Evolutionary conservation across 1,140 invertebrate species (phyloP).

Genomic region (Spodoptera frugiperda): DNA sequence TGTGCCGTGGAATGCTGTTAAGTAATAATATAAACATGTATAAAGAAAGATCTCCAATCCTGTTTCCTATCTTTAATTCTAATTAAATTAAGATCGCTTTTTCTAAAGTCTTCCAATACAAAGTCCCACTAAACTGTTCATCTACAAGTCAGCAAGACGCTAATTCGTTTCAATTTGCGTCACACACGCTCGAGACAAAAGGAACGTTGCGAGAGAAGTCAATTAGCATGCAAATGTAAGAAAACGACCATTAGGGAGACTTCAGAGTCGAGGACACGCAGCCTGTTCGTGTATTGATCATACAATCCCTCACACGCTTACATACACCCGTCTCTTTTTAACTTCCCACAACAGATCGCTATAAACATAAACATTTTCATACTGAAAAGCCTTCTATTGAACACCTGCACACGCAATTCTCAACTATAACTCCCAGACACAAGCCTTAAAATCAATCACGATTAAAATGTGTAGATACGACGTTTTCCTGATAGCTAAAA

Average conservation of each 20-base stretch:
- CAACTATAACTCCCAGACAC: constrained; percentile 14
- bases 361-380: constrained; percentile 81
- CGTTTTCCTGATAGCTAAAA: constrained; percentile 48
- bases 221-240: constrained; percentile 86
- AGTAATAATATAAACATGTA: too few species aligned
- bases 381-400: constrained; percentile 60
- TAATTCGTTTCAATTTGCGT: constrained; percentile 74
- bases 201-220: constrained; percentile 70
- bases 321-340: constrained; percentile 84
- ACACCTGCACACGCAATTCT: constrained; percentile 7
- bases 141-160: constrained; percentile 56
- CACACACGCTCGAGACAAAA: constrained; percentile 75
- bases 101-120: not conserved
- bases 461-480: constrained; percentile 41
- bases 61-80: too few species aligned
- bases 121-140: constrained; percentile 52
- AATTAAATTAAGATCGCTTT: not conserved
- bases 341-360: constrained; percentile 82
- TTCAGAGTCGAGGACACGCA: constrained; percentile 62
- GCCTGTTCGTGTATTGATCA: constrained; percentile 78
- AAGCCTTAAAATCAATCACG: constrained; percentile 33
- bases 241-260: constrained; percentile 82
- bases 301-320: constrained; percentile 79
- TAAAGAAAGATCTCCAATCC: too few species aligned
- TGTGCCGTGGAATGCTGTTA: too few species aligned